phyloP scores from a whole-genome alignment of 2,888 invertebrate genomes.

The Ctenicera cuprea region DNA sequence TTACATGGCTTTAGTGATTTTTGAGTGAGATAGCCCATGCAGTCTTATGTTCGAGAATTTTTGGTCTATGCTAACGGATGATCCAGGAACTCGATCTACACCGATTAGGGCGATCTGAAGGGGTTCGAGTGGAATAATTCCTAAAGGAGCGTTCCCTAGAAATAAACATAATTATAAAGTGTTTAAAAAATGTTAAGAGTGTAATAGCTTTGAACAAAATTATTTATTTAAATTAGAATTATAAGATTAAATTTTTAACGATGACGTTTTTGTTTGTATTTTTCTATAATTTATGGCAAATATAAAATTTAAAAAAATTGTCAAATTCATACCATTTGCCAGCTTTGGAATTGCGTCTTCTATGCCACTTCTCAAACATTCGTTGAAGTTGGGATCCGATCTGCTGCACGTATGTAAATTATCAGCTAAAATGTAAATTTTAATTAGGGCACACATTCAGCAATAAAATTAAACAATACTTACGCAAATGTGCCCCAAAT shows the following conservation, averaged over 20 bases:
- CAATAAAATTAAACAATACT: not conserved
- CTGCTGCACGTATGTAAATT: constrained; percentile 64
- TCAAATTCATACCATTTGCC: constrained; percentile 77
- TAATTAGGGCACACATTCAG: not conserved
- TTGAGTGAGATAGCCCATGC: constrained; percentile 77
- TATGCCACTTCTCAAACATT: constrained; percentile 77
- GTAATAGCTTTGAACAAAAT: too few species aligned
- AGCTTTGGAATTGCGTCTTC: constrained; percentile 76
- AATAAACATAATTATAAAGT: too few species aligned
- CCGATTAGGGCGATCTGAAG: constrained; percentile 76
- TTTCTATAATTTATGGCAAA: too few species aligned
- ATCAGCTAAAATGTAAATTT: constrained; percentile 17
- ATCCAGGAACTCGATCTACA: constrained; percentile 74
- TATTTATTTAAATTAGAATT: too few species aligned
- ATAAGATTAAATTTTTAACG: too few species aligned
- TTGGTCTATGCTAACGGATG: constrained; percentile 76
- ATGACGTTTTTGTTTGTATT: too few species aligned
- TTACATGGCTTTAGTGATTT: constrained; percentile 69
- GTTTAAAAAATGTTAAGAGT: too few species aligned
- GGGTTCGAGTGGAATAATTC: constrained; percentile 79
- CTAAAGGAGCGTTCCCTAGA: constrained; percentile 67
- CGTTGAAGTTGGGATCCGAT: constrained; percentile 74
- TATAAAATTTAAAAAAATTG: too few species aligned
- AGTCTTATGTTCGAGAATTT: constrained; percentile 79
- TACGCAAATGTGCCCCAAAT: constrained; percentile 23